Percentiles rank a stretch among this genome's conserved stretches.
These are phyloP conservation scores for Bergia puertoricense DNA, from an alignment of 92 coral and sea anemone genomes.

Conservation along the genomic window DNA sequence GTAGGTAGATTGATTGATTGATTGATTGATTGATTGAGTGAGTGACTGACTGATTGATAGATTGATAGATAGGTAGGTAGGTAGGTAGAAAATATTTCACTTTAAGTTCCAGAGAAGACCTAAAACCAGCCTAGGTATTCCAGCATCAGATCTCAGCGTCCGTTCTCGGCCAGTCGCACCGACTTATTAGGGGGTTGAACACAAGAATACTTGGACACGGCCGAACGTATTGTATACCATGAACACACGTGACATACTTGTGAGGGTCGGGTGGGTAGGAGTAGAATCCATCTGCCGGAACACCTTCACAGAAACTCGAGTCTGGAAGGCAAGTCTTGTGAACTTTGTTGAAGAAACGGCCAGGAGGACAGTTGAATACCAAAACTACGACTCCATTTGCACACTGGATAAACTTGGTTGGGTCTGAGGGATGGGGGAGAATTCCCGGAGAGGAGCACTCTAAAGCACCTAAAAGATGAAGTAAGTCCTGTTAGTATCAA, in stretches of 20 bases:
- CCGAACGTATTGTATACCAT: not conserved
- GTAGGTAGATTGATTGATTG: no score
- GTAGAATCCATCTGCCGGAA: constrained; percentile 3
- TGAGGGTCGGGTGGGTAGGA: not conserved
- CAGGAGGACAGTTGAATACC: not conserved
- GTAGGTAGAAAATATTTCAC: no score
- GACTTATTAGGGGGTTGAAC: not conserved
- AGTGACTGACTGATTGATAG: no score
- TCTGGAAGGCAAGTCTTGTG: not conserved
- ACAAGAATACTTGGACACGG: not conserved
- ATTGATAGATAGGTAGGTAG: no score
- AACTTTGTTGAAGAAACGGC: not conserved
- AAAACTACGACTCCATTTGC: not conserved
- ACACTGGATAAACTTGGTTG: constrained; percentile 11
- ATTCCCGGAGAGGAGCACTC: not conserved
- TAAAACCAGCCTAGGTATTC: no score
- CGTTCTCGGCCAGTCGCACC: constrained; percentile 1
- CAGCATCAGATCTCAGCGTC: not conserved
- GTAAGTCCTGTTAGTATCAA: not conserved
- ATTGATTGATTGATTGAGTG: no score
- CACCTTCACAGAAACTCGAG: not conserved
- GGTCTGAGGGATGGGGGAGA: not conserved
- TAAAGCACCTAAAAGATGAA: not conserved
- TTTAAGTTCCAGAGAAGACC: no score
- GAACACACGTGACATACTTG: not conserved